These are phyloP conservation scores for Schlechtendalia chinensis DNA, from an alignment of 1,140 invertebrate genomes.

Conservation along the genomic window DNA sequence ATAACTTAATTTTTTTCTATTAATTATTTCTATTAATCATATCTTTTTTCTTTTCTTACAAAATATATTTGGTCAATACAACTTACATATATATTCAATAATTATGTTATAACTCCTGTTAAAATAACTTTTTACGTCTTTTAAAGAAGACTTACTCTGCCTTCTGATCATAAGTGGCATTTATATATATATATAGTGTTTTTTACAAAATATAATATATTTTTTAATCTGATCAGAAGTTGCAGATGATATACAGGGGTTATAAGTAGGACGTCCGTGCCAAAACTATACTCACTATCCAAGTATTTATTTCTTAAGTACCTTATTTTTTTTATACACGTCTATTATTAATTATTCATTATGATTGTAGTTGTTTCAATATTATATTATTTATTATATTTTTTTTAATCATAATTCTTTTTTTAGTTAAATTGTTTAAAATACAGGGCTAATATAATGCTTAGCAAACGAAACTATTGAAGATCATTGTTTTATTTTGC, in stretches of 20 bases:
- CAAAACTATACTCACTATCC: slow-evolving; percentile 39
- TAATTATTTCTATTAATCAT: slow-evolving; percentile 24
- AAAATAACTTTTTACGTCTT: slow-evolving; percentile 15
- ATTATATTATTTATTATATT: slow-evolving; percentile 15
- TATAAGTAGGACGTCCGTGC: slow-evolving; percentile 39
- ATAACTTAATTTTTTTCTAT: slow-evolving; percentile 35
- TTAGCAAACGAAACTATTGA: slow-evolving; percentile 12
- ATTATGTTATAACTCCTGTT: slow-evolving; percentile 25
- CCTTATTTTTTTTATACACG: slow-evolving; percentile 34
- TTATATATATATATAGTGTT: neutral
- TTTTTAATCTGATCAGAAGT: slow-evolving; percentile 4
- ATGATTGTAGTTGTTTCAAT: slow-evolving; percentile 39
- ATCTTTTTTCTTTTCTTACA: slow-evolving; percentile 2
- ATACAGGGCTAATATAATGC: slow-evolving; percentile 26
- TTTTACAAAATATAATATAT: neutral
- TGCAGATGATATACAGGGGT: slow-evolving; percentile 30
- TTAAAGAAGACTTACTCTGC: slow-evolving; percentile 24
- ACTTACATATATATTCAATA: neutral
- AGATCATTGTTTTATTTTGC: neutral
- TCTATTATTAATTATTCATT: slow-evolving; percentile 35
- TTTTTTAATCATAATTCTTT: slow-evolving; percentile 35
- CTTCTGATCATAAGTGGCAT: slow-evolving; percentile 3
- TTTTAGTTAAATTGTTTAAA: slow-evolving; percentile 43
- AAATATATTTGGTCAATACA: slow-evolving; percentile 8
- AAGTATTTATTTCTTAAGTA: slow-evolving; percentile 45